Evolutionary conservation across 1,140 invertebrate genomes (phyloP).

Genomic region (Potamilus streckersoni): DNA sequence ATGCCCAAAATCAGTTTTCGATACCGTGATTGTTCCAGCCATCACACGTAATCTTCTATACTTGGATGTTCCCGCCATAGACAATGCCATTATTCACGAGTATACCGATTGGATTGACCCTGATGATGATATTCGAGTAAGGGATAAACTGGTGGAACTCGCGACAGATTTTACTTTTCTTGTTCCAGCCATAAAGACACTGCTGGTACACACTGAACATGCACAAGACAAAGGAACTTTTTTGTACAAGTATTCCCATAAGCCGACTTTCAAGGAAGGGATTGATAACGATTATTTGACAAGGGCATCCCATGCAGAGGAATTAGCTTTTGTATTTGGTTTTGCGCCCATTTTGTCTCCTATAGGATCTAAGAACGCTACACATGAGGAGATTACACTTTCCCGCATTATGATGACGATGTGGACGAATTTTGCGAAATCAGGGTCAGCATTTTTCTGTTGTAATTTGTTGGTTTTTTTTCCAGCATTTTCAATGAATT

Average conservation of each 20-base stretch:
- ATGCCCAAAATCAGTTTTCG: no score
- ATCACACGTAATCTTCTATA: not conserved
- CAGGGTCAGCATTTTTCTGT: slow-evolving; percentile 30
- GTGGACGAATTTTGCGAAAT: slow-evolving; percentile 50
- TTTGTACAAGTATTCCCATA: slow-evolving; percentile 23
- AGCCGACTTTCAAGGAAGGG: slow-evolving; percentile 10
- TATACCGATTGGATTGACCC: slow-evolving; percentile 18
- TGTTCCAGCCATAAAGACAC: slow-evolving; percentile 3
- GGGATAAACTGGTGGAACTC: not conserved
- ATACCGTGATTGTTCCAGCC: no score
- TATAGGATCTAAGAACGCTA: not conserved
- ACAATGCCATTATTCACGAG: slow-evolving; percentile 2
- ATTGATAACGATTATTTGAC: slow-evolving; percentile 23
- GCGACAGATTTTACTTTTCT: slow-evolving; percentile 12
- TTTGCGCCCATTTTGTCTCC: slow-evolving; percentile 13
- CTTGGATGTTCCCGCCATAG: not conserved
- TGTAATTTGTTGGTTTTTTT: no score
- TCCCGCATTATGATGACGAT: slow-evolving; percentile 30
- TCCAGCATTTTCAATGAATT: no score
- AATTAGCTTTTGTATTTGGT: slow-evolving; percentile 43
- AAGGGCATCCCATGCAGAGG: slow-evolving; percentile 43
- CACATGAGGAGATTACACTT: slow-evolving; percentile 14
- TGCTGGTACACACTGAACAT: slow-evolving; percentile 2
- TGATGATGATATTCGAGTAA: slow-evolving; percentile 1
- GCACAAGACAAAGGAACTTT: slow-evolving; percentile 7